Evolutionary conservation across 2,888 invertebrate genomes (phyloP).

Genomic region (Euclidia mi): DNA sequence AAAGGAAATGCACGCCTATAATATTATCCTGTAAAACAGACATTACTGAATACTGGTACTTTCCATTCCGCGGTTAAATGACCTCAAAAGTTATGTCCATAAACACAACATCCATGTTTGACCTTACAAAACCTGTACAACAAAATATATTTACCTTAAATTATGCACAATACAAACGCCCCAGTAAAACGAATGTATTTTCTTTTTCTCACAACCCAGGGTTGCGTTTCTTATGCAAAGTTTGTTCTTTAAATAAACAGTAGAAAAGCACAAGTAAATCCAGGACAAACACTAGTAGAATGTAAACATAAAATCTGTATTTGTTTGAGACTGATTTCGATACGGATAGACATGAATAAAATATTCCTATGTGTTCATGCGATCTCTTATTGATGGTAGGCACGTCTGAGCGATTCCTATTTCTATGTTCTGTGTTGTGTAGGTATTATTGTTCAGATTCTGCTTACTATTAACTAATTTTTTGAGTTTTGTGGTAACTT

Average conservation of each 20-base stretch:
- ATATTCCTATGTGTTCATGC: slow-evolving; percentile 31
- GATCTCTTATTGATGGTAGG: slow-evolving; percentile 36
- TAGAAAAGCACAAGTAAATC: slow-evolving; percentile 42
- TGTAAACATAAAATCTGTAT: slow-evolving; percentile 52
- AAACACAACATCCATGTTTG: too few relatives aligned
- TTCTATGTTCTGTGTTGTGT: slow-evolving; percentile 22
- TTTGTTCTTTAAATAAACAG: slow-evolving; percentile 48
- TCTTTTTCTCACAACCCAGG: slow-evolving; percentile 23
- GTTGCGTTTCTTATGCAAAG: slow-evolving; percentile 35
- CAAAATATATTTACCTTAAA: not conserved
- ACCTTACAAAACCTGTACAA: too few relatives aligned
- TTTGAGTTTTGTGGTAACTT: too few relatives aligned
- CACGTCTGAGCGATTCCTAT: slow-evolving; percentile 20
- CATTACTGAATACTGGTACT: too few relatives aligned
- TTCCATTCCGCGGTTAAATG: too few relatives aligned
- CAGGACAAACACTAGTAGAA: slow-evolving; percentile 48
- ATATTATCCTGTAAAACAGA: too few relatives aligned
- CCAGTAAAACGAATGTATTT: slow-evolving; percentile 9
- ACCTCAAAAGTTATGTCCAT: too few relatives aligned
- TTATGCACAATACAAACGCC: not conserved
- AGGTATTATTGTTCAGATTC: slow-evolving; percentile 12
- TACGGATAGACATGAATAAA: slow-evolving; percentile 54
- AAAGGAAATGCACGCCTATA: too few relatives aligned
- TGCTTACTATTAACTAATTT: too few relatives aligned
- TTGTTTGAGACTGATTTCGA: slow-evolving; percentile 22